Evolutionary conservation across 2,113 vertebrate species (phyloP).

Genomic region (Indicator indicator): DNA sequence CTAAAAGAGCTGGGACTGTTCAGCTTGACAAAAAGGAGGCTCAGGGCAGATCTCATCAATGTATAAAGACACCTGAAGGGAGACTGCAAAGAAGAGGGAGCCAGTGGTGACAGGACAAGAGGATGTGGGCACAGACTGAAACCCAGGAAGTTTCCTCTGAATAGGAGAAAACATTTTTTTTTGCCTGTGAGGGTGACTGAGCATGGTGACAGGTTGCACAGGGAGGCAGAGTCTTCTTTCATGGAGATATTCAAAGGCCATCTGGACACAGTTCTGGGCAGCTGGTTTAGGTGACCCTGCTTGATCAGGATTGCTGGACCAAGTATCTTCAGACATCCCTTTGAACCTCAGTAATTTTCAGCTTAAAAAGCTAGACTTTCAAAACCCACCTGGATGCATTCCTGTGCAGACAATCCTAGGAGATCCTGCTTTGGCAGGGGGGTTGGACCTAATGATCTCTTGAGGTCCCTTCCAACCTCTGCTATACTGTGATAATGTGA

Average conservation of each 20-base stretch:
- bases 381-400: no score
- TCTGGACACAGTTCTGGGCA: neutral
- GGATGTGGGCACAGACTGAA: neutral
- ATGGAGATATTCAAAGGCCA: neutral
- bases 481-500: no score
- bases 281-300: neutral
- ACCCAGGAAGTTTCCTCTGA: neutral
- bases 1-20: neutral
- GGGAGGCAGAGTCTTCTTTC: neutral
- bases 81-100: rapidly evolving
- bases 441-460: no score
- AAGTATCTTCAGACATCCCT: neutral
- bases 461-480: no score
- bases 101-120: neutral
- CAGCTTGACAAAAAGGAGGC: neutral
- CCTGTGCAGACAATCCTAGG: no score
- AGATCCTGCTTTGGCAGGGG: no score
- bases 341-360: neutral
- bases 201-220: neutral
- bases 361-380: neutral
- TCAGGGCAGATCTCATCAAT: neutral
- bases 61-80: neutral
- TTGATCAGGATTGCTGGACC: neutral
- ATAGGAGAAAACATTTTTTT: neutral
- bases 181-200: neutral